phyloP scores from a whole-genome alignment of 2,888 invertebrate genomes.

The Matsumyia berberina region DNA sequence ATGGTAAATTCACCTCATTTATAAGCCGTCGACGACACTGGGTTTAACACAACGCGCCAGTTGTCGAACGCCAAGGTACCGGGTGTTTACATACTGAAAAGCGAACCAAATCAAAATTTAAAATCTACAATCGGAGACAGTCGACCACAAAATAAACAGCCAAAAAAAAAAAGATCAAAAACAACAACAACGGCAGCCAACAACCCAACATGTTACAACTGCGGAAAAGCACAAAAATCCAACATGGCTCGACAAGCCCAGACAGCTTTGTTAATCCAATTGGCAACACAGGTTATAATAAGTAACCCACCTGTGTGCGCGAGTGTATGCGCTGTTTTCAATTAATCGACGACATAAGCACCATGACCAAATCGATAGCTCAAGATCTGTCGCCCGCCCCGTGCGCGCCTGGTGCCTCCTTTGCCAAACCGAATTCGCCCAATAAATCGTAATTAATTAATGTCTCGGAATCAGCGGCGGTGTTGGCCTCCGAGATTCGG shows the following conservation, averaged over 20 bases:
- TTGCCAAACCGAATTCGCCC: constrained; percentile 80
- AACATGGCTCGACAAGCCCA: constrained; percentile 75
- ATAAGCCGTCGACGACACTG: constrained; percentile 40
- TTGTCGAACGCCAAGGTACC: constrained; percentile 68
- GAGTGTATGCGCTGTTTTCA: constrained; percentile 64
- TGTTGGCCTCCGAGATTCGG: constrained; percentile 71
- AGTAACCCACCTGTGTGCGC: constrained; percentile 73
- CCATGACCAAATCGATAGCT: constrained; percentile 74
- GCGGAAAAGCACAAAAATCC: constrained; percentile 68
- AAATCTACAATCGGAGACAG: constrained; percentile 74
- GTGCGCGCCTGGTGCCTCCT: constrained; percentile 14
- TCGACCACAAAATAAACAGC: constrained; percentile 49
- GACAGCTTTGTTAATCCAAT: constrained; percentile 77
- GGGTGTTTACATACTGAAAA: constrained; percentile 71
- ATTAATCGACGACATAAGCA: constrained; percentile 76
- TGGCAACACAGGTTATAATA: constrained; percentile 76
- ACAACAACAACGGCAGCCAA: constrained; percentile 53
- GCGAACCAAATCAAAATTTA: constrained; percentile 72
- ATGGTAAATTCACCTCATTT: constrained; percentile 46
- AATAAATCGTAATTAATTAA: constrained; percentile 84
- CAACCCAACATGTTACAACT: constrained; percentile 69
- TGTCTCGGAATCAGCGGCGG: constrained; percentile 75
- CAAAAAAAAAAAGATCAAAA: constrained; percentile 22
- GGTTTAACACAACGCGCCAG: constrained; percentile 42
- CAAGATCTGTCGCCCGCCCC: constrained; percentile 36